Conservation (phyloP, 1,140 invertebrate genomes). For the Cherax quadricarinatus region DNA sequence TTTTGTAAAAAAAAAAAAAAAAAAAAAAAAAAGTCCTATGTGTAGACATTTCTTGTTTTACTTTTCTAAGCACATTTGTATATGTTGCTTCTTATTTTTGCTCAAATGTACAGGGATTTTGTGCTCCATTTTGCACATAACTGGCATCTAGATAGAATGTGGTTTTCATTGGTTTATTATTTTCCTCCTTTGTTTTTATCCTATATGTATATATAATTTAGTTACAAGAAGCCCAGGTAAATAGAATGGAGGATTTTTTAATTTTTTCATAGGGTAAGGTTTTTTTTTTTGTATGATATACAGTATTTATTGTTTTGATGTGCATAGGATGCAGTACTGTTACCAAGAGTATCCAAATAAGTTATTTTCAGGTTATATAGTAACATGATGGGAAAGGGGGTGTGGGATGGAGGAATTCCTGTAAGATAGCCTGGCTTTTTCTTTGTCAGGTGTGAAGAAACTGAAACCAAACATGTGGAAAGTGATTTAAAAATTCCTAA, state of each 20-base stretch:
- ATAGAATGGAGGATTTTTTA: not conserved
- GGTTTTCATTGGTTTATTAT: not conserved
- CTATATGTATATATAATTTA: not conserved
- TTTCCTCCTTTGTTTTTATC: not conserved
- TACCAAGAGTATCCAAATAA: not conserved
- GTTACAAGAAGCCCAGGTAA: not conserved
- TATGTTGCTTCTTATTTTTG: conserved; percentile 5
- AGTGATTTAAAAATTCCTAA: not conserved
- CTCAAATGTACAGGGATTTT: not conserved
- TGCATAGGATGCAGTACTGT: not conserved
- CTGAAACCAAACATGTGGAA: not conserved
- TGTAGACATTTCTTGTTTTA: not conserved
- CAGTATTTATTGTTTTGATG: not conserved
- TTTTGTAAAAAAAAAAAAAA: conserved; percentile 1
- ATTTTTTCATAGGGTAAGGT: not conserved
- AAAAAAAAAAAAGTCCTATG: not conserved
- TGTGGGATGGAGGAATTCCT: too few relatives aligned
- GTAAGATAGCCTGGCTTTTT: not conserved
- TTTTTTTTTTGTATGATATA: not conserved
- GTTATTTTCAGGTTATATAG: not conserved
- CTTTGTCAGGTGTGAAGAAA: not conserved
- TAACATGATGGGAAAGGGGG: too few relatives aligned
- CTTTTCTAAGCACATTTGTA: not conserved
- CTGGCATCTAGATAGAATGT: not conserved
- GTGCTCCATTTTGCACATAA: not conserved